These are phyloP conservation scores for Tragelaphus oryx DNA, from an alignment of 2,797 vertebrate species.

Conservation along the genomic window DNA sequence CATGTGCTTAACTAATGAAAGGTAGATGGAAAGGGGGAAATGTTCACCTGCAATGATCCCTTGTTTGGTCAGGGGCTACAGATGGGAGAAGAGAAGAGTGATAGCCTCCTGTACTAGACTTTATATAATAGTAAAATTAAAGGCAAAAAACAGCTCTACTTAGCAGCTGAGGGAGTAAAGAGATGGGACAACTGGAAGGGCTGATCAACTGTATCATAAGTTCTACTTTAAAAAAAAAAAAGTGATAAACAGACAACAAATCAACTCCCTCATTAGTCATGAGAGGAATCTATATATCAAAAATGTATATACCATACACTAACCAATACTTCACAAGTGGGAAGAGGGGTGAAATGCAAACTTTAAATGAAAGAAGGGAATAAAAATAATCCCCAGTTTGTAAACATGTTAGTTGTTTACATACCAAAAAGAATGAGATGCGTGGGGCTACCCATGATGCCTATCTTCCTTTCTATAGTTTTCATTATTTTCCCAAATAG, in stretches of 20 bases:
- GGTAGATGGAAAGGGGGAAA: neutral
- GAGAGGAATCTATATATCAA: neutral
- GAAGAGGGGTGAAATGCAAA: neutral
- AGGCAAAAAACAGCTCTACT: neutral
- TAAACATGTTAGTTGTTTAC: neutral
- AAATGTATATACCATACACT: neutral
- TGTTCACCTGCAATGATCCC: neutral
- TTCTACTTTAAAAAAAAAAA: neutral
- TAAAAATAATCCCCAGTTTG: neutral
- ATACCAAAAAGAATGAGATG: conserved; percentile 21
- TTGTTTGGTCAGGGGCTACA: neutral
- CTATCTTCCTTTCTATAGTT: conserved; percentile 13
- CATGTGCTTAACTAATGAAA: neutral
- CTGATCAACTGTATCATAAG: neutral
- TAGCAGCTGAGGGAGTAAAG: neutral
- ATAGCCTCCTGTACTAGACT: neutral
- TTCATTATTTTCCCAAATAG: conserved; percentile 19
- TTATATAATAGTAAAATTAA: neutral
- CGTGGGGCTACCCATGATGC: neutral
- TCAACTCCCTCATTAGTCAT: neutral
- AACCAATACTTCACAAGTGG: neutral
- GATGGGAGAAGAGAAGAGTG: neutral
- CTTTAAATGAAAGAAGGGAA: conserved; percentile 20
- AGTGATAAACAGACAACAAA: neutral
- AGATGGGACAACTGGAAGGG: neutral